Evolutionary conservation across 2,797 vertebrate genomes (phyloP), one percentile per base, ranked within the genome.

Genomic region (Argya squamiceps): DNA sequence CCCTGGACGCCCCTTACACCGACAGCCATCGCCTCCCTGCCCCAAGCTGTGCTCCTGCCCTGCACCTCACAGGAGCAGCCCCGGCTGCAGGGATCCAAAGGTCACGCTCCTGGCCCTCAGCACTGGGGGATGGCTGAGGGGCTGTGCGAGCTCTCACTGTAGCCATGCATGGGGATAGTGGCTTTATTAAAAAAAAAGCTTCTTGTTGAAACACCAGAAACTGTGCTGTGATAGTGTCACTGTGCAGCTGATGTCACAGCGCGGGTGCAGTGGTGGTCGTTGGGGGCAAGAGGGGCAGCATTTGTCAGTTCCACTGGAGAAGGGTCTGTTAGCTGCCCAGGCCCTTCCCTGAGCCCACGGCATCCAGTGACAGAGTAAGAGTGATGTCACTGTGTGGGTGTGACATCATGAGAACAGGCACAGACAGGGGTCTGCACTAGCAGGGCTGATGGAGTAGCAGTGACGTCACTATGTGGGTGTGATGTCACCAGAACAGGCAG

Each of bases 111-210:
- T 70, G 74, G 74, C 74, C 84, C 49, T 13, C 2, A 1, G 49
- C 2, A 0, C 49, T 12, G 2, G 8, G 23, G 22, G 6, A n/a
- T 1, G 27, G 11, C n/a, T 2, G 47, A 53, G 34, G 29, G 20
- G 1, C 10, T 2, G 10, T 1, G 9, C 1, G 1, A 10, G 8
- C 15, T 36, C 17, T 9, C 4, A 1, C n/a, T 37, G 26, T 15
- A 34, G 30, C 27, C 0, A 1, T 4, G 4, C 0, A 1, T 3
- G 7, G 36, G 15, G 8, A 4, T 36, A 6, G 5, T 3, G 6
- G 14, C 15, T 30, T 34, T 26, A 16, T 47, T 4, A 9, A 12
- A n/a, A 34, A 20, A 26, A 10, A 46, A 46, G 11, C 8, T 10
- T 12, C 14, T 39, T 0, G 3, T 55, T 41, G 26, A 41, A 63